Conservation (phyloP, 2,888 invertebrate species). For the Halictus quadricinctus region DNA sequence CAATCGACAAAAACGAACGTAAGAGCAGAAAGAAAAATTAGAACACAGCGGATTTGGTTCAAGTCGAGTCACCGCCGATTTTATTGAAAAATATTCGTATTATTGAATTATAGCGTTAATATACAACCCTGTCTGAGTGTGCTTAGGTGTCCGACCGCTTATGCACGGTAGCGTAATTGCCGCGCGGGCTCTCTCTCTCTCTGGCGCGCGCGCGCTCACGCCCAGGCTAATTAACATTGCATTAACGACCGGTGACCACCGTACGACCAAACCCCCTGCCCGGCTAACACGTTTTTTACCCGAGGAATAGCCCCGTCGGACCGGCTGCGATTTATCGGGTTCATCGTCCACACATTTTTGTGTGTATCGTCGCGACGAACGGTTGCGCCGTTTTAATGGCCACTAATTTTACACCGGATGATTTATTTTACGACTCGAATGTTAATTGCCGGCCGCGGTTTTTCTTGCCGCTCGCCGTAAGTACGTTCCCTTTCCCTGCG, state of each 20-base stretch:
- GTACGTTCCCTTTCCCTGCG: background rate
- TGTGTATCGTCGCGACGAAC: constrained; percentile 18
- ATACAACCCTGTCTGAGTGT: background rate
- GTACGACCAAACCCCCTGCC: background rate
- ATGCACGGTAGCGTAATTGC: constrained; percentile 21
- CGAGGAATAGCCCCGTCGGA: background rate
- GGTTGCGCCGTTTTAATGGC: constrained; percentile 17
- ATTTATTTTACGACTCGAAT: constrained; percentile 51
- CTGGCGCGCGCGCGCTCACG: background rate
- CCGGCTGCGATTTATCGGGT: constrained; percentile 36
- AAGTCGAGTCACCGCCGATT: background rate
- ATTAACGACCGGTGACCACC: constrained; percentile 34
- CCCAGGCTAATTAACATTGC: constrained; percentile 40
- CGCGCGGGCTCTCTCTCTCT: background rate
- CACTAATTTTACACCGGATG: constrained; percentile 51
- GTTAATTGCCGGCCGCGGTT: constrained; percentile 34
- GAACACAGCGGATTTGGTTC: background rate
- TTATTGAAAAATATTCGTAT: background rate
- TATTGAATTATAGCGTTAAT: background rate
- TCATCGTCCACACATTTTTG: constrained; percentile 30
- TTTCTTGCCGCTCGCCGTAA: constrained; percentile 15
- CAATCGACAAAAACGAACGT: too few species aligned
- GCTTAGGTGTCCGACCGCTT: background rate
- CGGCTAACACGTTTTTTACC: background rate
- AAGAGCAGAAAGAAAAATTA: background rate